Evolutionary conservation across 2,888 invertebrate genomes (phyloP), one percentile per base, ranked within the genome.

Genomic region (Idaea biselata): DNA sequence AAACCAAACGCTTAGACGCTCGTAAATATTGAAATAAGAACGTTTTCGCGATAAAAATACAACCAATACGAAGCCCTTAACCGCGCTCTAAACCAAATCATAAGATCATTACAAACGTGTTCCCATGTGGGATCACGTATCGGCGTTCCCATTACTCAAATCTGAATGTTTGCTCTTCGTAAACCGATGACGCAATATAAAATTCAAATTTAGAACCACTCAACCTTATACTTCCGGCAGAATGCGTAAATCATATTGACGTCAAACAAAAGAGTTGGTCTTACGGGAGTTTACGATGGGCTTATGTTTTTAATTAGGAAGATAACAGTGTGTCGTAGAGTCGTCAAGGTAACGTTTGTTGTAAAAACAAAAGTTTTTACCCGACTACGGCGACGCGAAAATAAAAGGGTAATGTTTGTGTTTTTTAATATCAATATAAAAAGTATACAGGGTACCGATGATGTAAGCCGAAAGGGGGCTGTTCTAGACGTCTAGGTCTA

Each of bases 131-230:
- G 44, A 8, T 11, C 5, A 44, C 44, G 14, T 44, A 44, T 44
- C 44, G 44, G 44, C 44, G 44, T 44, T 44, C 44, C 44, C 44
- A 44, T 44, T 44, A 44, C 44, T 44, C 44, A 44, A 44, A 44
- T 44, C 44, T 11, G 14, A 44, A 44, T 44, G 44, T 44, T 7
- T 44, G 44, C 44, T 44, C 44, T 44, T 14, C 44, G 44, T 44
- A 44, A 44, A 44, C 44, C 44, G 44, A 44, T 44, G 44, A 44
- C 44, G 44, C 44, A 44, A 44, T 44, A 44, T 44, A 44, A 44
- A 44, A 44, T 44, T 44, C 44, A 11, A 44, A 44, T 44, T 44
- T 44, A 44, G 44, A 44, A 11, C 44, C 44, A 44, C 44, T 44
- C 44, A 44, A 44, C 44, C 44, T 25, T 14, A 44, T 44, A 44